Percentiles rank a stretch among this genome's conserved stretches.
phyloP scores from a whole-genome alignment of 2,797 vertebrate species.

The Pseudopleuronectes americanus region DNA sequence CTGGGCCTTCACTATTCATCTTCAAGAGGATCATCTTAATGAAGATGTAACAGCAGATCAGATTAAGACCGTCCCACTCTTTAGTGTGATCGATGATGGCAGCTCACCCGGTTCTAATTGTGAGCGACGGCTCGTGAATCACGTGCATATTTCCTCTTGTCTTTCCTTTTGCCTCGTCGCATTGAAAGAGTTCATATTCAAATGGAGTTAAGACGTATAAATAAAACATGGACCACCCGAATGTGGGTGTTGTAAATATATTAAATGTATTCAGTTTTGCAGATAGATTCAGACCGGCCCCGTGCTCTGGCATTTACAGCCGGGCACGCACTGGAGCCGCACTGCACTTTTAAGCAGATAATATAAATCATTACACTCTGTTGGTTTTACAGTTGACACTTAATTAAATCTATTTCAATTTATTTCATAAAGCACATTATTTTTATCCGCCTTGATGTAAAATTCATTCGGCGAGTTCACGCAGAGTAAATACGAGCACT shows the following conservation, averaged over 20 bases:
- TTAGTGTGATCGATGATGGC: slow-evolving; percentile 42
- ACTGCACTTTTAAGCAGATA: slow-evolving; percentile 38
- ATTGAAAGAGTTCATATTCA: slow-evolving; percentile 33
- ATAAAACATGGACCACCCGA: slow-evolving; percentile 27
- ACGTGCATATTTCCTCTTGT: slow-evolving; percentile 1
- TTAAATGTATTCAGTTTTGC: slow-evolving; percentile 13
- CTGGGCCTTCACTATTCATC: slow-evolving; percentile 3
- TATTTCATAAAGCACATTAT: slow-evolving; percentile 25
- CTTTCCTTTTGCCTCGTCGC: neutral
- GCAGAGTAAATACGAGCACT: slow-evolving; percentile 39
- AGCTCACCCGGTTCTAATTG: slow-evolving; percentile 15
- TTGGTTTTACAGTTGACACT: slow-evolving; percentile 49
- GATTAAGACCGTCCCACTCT: slow-evolving; percentile 40
- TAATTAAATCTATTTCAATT: slow-evolving; percentile 56
- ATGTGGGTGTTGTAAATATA: slow-evolving; percentile 29
- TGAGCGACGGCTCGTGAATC: slow-evolving; percentile 25
- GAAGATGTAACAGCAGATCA: slow-evolving; percentile 45
- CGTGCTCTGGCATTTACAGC: slow-evolving; percentile 38
- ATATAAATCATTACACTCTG: slow-evolving; percentile 48
- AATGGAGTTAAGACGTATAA: slow-evolving; percentile 30
- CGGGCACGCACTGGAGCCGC: slow-evolving; percentile 17
- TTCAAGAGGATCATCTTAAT: slow-evolving; percentile 30
- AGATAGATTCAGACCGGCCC: slow-evolving; percentile 23
- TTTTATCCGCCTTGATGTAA: slow-evolving; percentile 41
- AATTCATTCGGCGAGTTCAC: slow-evolving; percentile 44